Evolutionary conservation across 2,113 vertebrate species (phyloP), one percentile per base, ranked within the genome.

Genomic region (Axis porcinus): DNA sequence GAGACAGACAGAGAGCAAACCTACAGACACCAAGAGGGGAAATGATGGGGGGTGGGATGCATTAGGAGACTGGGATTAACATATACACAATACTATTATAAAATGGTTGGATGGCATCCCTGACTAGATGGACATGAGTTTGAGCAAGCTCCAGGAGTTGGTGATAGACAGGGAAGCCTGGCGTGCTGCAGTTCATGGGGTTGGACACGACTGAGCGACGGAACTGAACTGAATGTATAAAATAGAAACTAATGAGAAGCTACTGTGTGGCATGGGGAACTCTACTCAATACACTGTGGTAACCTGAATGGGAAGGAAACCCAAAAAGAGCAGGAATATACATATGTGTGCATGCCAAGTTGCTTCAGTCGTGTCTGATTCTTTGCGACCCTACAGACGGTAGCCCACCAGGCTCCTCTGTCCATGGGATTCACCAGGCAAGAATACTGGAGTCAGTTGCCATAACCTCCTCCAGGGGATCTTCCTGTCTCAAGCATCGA

Each of bases 121-220:
- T 67, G 33, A 67, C 7, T 67, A 67, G 64, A 67, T 67, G 64
- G 64, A 67, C 64, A n/a, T 67, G 16, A 67, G 64, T 67, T 5
- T 67, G 64, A 67, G 3, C 33, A n/a, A 67, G 64, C 16, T n/a
- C 33, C 64, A n/a, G 64, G 15, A 67, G 64, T 67, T 67, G 33
- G 8, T n/a, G 64, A n/a, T n/a, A 1, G 64, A n/a, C 64, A n/a
- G 64, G 64, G 16, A 67, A n/a, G 16, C 16, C 16, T 67, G 64
- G 33, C 16, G 1, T n/a, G 64, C 7, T 67, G 64, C 16, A n/a
- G 15, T 67, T 19, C 33, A 67, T 67, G 33, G 64, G 64, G n/a
- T 36, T 21, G 8, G n/a, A 67, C 64, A 36, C 0, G 0, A 21
- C 64, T 67, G n/a, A 67, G 8, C 0, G 0, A 36, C n/a, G 12